Evolutionary conservation across 2,797 vertebrate genomes (phyloP), one percentile per base, ranked within the genome.

Genomic region (Protosalanx chinensis): DNA sequence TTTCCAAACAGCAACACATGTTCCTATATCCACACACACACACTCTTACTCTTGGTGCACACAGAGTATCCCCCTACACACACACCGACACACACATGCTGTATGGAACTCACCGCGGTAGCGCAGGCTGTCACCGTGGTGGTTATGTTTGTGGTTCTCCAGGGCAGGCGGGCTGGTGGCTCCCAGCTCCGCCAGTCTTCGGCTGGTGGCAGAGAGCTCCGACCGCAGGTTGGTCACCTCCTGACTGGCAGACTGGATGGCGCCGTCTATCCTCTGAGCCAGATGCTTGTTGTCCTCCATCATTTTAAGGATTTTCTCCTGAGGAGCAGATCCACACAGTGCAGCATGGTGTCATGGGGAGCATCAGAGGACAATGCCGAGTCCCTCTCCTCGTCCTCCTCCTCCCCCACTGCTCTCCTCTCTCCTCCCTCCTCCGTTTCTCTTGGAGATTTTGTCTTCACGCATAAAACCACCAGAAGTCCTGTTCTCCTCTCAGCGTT

Each of bases 231-330:
- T 95, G 82, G 92, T 94, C 91, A 95, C 95, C 92, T 97, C 96
- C 88, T 94, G 96, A 78, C 94, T 94, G 91, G 95, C 95, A 32
- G 95, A 93, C 91, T 94, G 94, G 88, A 95, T 93, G 86, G 95
- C 94, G 87, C 94, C 95, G 88, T 98, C 96, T 84, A 96, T 95
- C 88, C 94, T 92, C 81, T 94, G 94, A 67, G 94, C 95, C 90
- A 96, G 93, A 91, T 95, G 95, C 88, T 96, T 95, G 90, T 95
- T 97, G 91, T 97, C 96, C 76, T 97, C 96, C 96, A 96, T 98
- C 94, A 96, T 95, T 91, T 91, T 92, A 89, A 93, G 93, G 91
- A 95, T 96, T 88, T 94, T 95, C 90, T 93, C 94, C 95, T 95
- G 94, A 88, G 91, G 92, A 91, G 86, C 91, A 88, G 86, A 94